Percentiles rank a stretch among this genome's conserved stretches.
These are phyloP conservation scores for Chlorops oryzae DNA, from an alignment of 1,140 invertebrate species.

Conservation along the genomic window DNA sequence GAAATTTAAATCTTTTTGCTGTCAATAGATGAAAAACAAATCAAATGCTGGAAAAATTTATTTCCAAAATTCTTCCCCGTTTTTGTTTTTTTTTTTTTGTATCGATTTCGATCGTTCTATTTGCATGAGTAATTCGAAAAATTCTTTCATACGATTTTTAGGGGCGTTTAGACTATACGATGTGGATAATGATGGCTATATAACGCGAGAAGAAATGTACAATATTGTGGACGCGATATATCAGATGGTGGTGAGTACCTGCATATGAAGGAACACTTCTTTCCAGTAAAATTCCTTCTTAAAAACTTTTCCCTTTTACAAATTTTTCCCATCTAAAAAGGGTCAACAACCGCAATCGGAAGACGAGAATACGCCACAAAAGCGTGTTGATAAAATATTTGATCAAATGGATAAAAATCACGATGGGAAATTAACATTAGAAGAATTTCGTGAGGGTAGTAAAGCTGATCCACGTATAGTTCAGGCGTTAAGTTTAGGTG, in stretches of 20 bases:
- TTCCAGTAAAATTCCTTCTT: no score
- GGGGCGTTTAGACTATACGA: constrained; percentile 97
- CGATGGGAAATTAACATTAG: constrained; percentile 92
- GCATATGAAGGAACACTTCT: no score
- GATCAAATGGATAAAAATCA: constrained; percentile 99
- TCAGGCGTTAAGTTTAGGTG: constrained; percentile 80
- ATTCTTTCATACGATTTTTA: constrained; percentile 53
- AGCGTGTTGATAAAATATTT: constrained; percentile 95
- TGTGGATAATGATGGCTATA: constrained; percentile 96
- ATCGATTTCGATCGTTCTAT: no score
- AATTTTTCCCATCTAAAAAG: constrained; percentile 49
- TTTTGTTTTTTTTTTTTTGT: no score
- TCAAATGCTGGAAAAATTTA: no score
- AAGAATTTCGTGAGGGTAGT: constrained; percentile 97
- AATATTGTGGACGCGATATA: constrained; percentile 99
- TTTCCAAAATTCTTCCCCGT: no score
- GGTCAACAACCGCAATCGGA: constrained; percentile 84
- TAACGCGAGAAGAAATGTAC: constrained; percentile 96
- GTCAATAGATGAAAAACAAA: no score
- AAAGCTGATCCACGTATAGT: constrained; percentile 98
- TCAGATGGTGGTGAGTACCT: constrained; percentile 92
- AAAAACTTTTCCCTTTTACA: no score
- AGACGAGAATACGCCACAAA: constrained; percentile 92
- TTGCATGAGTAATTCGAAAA: no score
- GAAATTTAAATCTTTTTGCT: no score